Conservation (phyloP, 2,888 invertebrate genomes). For the Cephus pygmeus region DNA sequence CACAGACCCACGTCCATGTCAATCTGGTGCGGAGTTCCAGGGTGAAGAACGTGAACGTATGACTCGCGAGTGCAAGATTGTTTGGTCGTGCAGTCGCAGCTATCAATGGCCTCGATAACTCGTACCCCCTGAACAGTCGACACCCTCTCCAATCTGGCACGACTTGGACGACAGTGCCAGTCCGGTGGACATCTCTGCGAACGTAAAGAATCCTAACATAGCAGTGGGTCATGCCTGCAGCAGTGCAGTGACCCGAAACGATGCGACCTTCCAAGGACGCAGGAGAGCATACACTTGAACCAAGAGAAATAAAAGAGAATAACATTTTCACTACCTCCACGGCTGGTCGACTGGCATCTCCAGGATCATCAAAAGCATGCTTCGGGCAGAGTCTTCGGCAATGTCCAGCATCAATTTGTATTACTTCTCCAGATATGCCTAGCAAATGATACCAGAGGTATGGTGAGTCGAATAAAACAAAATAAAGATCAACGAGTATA, state of each 20-base stretch:
- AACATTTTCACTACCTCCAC: constrained; percentile 48
- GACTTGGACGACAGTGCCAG: constrained; percentile 57
- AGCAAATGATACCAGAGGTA: constrained; percentile 19
- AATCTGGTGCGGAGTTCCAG: constrained; percentile 63
- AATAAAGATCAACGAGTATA: neutral
- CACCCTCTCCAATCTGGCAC: constrained; percentile 58
- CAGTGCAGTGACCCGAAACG: constrained; percentile 45
- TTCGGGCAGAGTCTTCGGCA: constrained; percentile 60
- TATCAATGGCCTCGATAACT: constrained; percentile 59
- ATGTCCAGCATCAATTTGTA: constrained; percentile 61
- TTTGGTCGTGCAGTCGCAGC: constrained; percentile 58
- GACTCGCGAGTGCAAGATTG: constrained; percentile 57
- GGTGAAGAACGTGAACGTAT: constrained; percentile 57
- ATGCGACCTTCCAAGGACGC: constrained; percentile 56
- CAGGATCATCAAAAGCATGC: constrained; percentile 57
- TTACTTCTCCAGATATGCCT: constrained; percentile 62
- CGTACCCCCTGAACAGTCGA: constrained; percentile 62
- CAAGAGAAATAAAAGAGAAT: neutral
- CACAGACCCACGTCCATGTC: constrained; percentile 63
- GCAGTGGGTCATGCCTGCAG: constrained; percentile 35
- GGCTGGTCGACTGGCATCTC: constrained; percentile 58
- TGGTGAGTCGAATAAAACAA: neutral
- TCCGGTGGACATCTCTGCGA: constrained; percentile 56
- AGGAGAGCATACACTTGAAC: constrained; percentile 23
- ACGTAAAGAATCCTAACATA: neutral